A percentile compares a stretch with the other conserved stretches of the same genome.
phyloP scores from a whole-genome alignment of 2,797 vertebrate species.

The Sandelia bainsii region DNA sequence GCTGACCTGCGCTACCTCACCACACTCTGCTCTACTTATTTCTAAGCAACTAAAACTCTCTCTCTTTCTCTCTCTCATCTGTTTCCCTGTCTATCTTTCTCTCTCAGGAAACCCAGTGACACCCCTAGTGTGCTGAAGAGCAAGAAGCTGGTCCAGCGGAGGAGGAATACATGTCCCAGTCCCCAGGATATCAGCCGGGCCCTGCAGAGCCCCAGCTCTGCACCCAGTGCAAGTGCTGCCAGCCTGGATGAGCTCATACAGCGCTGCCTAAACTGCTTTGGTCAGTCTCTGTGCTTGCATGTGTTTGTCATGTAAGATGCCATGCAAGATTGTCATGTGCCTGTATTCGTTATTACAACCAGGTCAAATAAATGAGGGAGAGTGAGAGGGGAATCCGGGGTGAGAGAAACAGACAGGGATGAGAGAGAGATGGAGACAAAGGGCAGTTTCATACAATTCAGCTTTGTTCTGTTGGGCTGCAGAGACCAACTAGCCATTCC shows the following conservation, averaged over 20 bases:
- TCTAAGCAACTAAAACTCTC: slow-evolving; percentile 36
- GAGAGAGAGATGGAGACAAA: slow-evolving; percentile 60
- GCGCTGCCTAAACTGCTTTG: slow-evolving; percentile 90
- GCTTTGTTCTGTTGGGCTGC: slow-evolving; percentile 73
- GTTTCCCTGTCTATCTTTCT: slow-evolving; percentile 12
- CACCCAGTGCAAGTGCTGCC: slow-evolving; percentile 82
- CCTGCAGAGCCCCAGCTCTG: slow-evolving; percentile 83
- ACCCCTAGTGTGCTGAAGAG: slow-evolving; percentile 69
- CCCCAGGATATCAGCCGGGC: slow-evolving; percentile 90
- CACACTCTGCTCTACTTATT: slow-evolving; percentile 60
- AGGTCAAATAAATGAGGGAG: slow-evolving; percentile 74
- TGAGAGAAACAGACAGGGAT: slow-evolving; percentile 43
- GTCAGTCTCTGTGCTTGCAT: slow-evolving; percentile 73
- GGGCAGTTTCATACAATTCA: slow-evolving; percentile 70
- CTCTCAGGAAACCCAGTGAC: slow-evolving; percentile 86
- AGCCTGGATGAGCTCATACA: slow-evolving; percentile 91
- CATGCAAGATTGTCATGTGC: slow-evolving; percentile 62
- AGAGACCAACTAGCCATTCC: slow-evolving; percentile 63
- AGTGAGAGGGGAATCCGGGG: slow-evolving; percentile 34
- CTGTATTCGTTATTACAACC: slow-evolving; percentile 57
- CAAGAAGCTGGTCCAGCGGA: slow-evolving; percentile 78
- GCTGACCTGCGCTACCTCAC: slow-evolving; percentile 51
- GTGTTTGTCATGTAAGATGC: too few relatives aligned
- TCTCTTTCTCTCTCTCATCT: slow-evolving; percentile 21
- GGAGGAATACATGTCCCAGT: slow-evolving; percentile 93